Percentiles rank a stretch among this genome's conserved stretches.
These are phyloP conservation scores for Sialis lutaria DNA, from an alignment of 2,888 invertebrate species.

Conservation along the genomic window DNA sequence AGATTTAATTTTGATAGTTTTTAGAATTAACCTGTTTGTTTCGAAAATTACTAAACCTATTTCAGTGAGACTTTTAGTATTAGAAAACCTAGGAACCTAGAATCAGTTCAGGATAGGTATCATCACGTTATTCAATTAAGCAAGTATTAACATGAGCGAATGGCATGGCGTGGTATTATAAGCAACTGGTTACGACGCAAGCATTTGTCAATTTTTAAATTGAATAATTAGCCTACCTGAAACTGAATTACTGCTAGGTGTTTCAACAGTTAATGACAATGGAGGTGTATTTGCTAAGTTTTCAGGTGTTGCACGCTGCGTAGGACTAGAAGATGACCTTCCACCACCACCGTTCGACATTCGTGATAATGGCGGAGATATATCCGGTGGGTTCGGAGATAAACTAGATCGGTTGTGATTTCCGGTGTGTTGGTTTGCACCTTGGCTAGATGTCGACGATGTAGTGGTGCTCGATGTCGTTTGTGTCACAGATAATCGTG, in stretches of 20 bases:
- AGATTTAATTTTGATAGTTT: too few species aligned
- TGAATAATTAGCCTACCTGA: too few species aligned
- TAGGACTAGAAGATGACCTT: not conserved
- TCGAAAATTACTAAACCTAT: too few species aligned
- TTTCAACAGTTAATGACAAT: slow-evolving; percentile 3
- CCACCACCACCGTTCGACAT: not conserved
- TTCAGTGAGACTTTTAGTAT: too few species aligned
- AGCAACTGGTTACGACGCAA: too few species aligned
- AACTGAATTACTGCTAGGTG: not conserved
- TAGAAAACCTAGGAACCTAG: too few species aligned
- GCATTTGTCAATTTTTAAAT: too few species aligned
- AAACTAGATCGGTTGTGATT: slow-evolving; percentile 2
- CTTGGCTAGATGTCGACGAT: slow-evolving; percentile 3
- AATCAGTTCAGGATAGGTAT: too few species aligned
- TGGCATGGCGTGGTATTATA: too few species aligned
- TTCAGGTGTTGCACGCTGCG: not conserved
- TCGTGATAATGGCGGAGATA: not conserved
- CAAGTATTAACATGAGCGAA: too few species aligned
- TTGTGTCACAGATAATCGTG: slow-evolving; percentile 18
- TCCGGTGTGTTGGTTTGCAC: not conserved
- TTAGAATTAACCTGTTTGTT: too few species aligned
- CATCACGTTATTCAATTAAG: too few species aligned
- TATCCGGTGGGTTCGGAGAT: slow-evolving; percentile 2
- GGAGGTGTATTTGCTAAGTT: slow-evolving; percentile 4
- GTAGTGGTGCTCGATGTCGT: slow-evolving; percentile 16